Evolutionary conservation across 1,140 invertebrate genomes (phyloP).

Genomic region (Notospermus geniculatus): DNA sequence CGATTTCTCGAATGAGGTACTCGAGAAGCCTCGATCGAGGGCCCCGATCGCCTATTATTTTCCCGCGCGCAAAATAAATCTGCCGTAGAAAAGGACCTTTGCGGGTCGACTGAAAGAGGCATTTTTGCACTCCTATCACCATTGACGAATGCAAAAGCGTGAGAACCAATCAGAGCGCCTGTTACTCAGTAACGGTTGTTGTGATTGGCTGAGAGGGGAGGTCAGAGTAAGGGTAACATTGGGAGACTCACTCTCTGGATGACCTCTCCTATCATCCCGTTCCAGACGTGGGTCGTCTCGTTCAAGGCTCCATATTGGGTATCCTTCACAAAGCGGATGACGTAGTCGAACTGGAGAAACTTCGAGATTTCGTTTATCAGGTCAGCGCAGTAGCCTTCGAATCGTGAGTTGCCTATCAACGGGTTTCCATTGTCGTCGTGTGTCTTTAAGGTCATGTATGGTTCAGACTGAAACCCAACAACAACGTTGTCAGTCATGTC

Average conservation of each 20-base stretch:
- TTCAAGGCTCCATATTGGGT: constrained; percentile 81
- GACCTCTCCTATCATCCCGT: constrained; percentile 95
- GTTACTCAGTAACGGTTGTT: no score
- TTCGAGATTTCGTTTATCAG: constrained; percentile 32
- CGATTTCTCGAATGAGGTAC: no score
- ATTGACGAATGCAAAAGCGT: no score
- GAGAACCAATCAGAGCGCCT: no score
- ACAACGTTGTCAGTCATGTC: not conserved
- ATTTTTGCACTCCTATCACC: no score
- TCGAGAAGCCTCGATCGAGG: no score
- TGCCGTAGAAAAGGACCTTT: no score
- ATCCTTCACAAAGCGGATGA: constrained; percentile 84
- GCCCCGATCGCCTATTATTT: no score
- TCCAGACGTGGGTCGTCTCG: constrained; percentile 81
- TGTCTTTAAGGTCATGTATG: constrained; percentile 76
- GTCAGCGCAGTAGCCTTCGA: constrained; percentile 62
- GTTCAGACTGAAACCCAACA: constrained; percentile 66
- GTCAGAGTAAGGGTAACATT: no score
- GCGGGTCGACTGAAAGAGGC: no score
- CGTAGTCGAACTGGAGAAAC: constrained; percentile 76
- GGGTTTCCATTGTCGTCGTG: constrained; percentile 66
- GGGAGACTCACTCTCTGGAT: constrained; percentile 83
- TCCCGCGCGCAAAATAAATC: no score
- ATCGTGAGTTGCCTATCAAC: constrained; percentile 75
- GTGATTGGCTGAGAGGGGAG: no score